Percentiles rank a stretch among this genome's conserved stretches.
Conservation (phyloP, 2,113 vertebrate genomes). For the Zosterops borbonicus region DNA sequence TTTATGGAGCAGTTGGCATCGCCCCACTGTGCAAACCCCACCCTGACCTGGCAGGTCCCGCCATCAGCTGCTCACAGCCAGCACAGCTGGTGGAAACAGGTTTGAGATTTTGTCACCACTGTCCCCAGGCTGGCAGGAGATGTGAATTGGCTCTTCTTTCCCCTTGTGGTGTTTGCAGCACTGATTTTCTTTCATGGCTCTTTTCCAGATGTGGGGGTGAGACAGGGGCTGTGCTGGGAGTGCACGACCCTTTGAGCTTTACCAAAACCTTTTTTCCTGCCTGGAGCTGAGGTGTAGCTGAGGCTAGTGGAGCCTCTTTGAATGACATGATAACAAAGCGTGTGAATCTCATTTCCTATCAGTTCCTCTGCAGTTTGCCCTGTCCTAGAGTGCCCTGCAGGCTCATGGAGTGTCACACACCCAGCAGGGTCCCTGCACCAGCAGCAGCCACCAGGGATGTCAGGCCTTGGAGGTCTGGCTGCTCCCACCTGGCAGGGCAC, state of each 20-base stretch:
- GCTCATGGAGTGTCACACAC: background rate
- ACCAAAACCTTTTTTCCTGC: background rate
- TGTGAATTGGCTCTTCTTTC: background rate
- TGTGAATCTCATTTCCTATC: background rate
- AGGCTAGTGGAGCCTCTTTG: background rate
- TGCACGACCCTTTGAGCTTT: background rate
- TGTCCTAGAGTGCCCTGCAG: background rate
- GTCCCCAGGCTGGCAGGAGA: background rate
- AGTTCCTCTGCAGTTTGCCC: constrained; percentile 15
- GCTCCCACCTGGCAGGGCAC: background rate
- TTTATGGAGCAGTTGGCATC: background rate
- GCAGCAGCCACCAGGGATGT: background rate
- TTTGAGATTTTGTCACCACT: fast-evolving
- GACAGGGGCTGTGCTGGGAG: background rate
- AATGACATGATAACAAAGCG: background rate
- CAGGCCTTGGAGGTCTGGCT: background rate
- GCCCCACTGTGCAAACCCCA: fast-evolving
- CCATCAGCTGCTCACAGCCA: fast-evolving
- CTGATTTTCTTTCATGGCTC: fast-evolving
- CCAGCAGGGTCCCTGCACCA: background rate
- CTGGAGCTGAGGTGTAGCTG: constrained; percentile 27
- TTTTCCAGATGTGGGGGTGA: background rate
- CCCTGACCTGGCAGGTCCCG: fast-evolving
- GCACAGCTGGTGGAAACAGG: background rate
- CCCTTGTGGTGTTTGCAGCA: background rate